phyloP scores from a whole-genome alignment of 2,113 vertebrate genomes.

The Sceloporus tristichus region DNA sequence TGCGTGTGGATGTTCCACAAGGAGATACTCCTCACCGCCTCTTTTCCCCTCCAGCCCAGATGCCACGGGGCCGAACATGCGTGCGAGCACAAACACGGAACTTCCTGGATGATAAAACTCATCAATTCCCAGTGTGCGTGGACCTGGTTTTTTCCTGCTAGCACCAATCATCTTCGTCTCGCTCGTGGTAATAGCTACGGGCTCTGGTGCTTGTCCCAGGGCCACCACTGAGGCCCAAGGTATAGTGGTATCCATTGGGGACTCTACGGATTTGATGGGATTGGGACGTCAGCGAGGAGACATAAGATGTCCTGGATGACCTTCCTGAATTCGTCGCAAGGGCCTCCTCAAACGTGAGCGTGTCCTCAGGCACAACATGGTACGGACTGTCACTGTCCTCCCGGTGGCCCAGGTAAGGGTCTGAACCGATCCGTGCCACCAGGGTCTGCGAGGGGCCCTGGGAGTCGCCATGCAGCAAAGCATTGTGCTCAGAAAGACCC shows the following conservation, averaged over 20 bases:
- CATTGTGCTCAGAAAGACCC: slow-evolving; percentile 91
- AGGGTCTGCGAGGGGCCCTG: slow-evolving; percentile 76
- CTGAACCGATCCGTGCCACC: slow-evolving; percentile 88
- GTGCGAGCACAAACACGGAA: slow-evolving; percentile 8
- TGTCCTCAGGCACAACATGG: slow-evolving; percentile 82
- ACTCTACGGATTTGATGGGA: slow-evolving; percentile 86
- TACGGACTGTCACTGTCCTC: slow-evolving; percentile 66
- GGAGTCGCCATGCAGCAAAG: slow-evolving; percentile 81
- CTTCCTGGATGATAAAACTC: slow-evolving; percentile 94
- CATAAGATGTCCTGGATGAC: slow-evolving; percentile 86
- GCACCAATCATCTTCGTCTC: slow-evolving; percentile 93
- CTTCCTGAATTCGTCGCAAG: slow-evolving; percentile 85
- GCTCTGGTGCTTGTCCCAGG: slow-evolving; percentile 74
- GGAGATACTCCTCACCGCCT: slow-evolving; percentile 9
- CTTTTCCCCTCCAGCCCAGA: neutral
- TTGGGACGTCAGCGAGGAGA: slow-evolving; percentile 84
- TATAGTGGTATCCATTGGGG: slow-evolving; percentile 92
- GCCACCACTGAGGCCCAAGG: slow-evolving; percentile 81
- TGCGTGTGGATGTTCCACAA: slow-evolving; percentile 37
- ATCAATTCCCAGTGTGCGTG: slow-evolving; percentile 77
- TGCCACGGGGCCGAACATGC: slow-evolving; percentile 41
- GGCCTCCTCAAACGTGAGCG: slow-evolving; percentile 89
- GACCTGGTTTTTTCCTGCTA: slow-evolving; percentile 80
- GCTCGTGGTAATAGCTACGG: slow-evolving; percentile 87
- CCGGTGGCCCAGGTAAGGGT: slow-evolving; percentile 88